A percentile compares a stretch with the other conserved stretches of the same genome.
Conservation (phyloP, 2,113 vertebrate genomes). For the Indri indri region DNA sequence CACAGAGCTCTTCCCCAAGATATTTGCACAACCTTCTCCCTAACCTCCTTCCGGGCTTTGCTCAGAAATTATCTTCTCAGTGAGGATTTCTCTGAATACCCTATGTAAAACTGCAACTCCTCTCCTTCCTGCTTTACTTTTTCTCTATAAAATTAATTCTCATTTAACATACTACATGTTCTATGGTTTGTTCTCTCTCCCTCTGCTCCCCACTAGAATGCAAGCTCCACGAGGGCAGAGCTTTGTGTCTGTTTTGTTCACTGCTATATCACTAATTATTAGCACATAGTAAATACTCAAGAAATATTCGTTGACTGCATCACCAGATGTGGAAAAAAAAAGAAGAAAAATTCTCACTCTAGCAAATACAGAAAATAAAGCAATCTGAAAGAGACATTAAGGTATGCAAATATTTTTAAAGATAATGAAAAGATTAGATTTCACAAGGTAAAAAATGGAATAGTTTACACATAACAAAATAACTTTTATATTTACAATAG, state of each 20-base stretch:
- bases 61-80: neutral
- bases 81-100: neutral
- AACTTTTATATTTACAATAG: neutral
- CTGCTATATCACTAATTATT: neutral
- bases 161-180: neutral
- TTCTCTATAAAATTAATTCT: neutral
- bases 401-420: neutral
- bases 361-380: neutral
- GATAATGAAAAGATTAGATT: neutral
- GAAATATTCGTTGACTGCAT: neutral
- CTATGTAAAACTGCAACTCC: neutral
- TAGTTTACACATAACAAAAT: neutral
- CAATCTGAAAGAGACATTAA: neutral
- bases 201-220: neutral
- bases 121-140: neutral
- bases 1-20: neutral
- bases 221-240: neutral
- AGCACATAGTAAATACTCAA: neutral
- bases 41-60: neutral
- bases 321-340: neutral
- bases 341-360: neutral
- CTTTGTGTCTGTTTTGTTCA: neutral
- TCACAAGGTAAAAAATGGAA: neutral
- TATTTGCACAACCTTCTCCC: neutral
- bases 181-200: neutral